Evolutionary conservation across 2,113 vertebrate species (phyloP), one percentile per base, ranked within the genome.

Genomic region (Scatophagus argus): DNA sequence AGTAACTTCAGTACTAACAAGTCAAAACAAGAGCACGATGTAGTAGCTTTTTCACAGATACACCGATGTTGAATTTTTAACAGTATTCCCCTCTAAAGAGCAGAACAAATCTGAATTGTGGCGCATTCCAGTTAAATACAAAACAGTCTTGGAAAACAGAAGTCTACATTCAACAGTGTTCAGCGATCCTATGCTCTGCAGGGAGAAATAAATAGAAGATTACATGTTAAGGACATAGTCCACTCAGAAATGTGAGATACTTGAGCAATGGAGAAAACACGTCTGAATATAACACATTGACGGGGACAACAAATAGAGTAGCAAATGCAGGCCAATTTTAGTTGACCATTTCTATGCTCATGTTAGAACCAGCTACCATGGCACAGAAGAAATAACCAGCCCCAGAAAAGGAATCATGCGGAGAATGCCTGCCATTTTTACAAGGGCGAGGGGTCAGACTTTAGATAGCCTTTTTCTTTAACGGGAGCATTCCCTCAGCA

Each of bases 391-490:
- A 92, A 92, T 86, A 88, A 91, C 86, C 81, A 72, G 62, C 76
- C 70, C 82, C 69, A 74, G 74, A 85, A 86, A 89, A 79, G 86
- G 79, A 91, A 84, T 85, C 90, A 77, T 82, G 76, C 64, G 49
- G 70, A 88, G 87, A 92, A 93, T 91, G 93, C 54, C 54, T 86
- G 74, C 77, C 88, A 84, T 93, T 90, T 91, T 88, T 89, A 92
- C 90, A 89, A 91, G 86, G 91, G 84, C 44, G 69, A 82, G 77
- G 86, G 91, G 94, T 92, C 92, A 91, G 84, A 91, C 93, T 90
- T 86, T 90, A 93, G 84, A 93, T 93, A 91, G 93, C 88, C 88
- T 89, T 91, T 93, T 93, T 88, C 88, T 89, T 89, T 88, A 87
- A 92, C 79, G 78, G 93, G 88, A 92, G 86, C 93, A 93, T 92